phyloP scores from a whole-genome alignment of 2,888 invertebrate genomes.

The Rotaria magnacalcarata region DNA sequence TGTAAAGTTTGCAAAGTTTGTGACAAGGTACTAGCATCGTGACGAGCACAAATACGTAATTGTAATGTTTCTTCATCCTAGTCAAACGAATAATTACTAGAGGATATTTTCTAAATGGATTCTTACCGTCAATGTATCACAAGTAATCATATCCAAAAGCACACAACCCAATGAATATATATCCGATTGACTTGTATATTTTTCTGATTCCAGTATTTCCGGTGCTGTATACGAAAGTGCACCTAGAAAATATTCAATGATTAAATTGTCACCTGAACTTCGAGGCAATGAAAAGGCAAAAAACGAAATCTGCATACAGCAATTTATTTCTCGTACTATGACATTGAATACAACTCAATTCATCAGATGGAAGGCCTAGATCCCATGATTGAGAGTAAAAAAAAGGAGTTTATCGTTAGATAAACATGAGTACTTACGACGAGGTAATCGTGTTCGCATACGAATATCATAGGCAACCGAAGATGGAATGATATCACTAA shows the following conservation, averaged over 20 bases:
- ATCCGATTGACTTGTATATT: neutral
- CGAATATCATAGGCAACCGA: slow-evolving; percentile 7
- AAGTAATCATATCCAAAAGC: neutral
- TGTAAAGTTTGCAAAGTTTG: neutral
- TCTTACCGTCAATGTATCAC: neutral
- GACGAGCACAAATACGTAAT: slow-evolving; percentile 15
- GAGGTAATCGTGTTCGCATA: slow-evolving; percentile 19
- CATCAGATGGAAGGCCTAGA: neutral
- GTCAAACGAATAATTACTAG: too few species aligned
- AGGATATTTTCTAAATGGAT: neutral
- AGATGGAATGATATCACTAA: neutral
- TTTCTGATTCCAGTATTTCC: neutral
- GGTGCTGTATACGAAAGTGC: slow-evolving; percentile 13
- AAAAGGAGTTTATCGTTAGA: neutral
- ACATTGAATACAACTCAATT: neutral
- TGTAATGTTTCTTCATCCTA: slow-evolving; percentile 22
- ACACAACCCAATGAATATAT: neutral
- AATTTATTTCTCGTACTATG: neutral
- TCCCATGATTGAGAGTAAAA: neutral
- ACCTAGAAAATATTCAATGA: neutral
- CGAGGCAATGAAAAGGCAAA: neutral
- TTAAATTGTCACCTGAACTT: neutral
- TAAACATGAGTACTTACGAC: neutral
- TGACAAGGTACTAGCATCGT: neutral
- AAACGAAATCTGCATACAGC: neutral